Percentiles rank a stretch among this genome's conserved stretches.
Conservation (phyloP, 2,888 invertebrate species). For the Conchocele bisecta region DNA sequence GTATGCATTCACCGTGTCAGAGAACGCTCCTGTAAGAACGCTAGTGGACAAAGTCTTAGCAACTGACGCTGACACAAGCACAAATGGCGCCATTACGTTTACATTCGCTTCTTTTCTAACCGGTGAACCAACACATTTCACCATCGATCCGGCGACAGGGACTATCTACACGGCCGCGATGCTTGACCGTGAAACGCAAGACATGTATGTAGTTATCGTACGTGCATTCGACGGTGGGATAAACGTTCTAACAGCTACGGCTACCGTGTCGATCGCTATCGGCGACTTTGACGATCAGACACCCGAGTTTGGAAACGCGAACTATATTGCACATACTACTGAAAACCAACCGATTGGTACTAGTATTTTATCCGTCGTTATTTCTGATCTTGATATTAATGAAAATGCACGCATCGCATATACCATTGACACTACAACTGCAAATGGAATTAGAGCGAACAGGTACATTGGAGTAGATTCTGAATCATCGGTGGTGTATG, state of each 20-base stretch:
- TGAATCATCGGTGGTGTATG: slow-evolving; percentile 56
- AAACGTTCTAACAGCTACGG: slow-evolving; percentile 59
- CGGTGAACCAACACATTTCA: slow-evolving; percentile 61
- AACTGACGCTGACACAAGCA: slow-evolving; percentile 67
- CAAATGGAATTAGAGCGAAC: slow-evolving; percentile 55
- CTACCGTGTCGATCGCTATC: slow-evolving; percentile 66
- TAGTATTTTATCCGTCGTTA: slow-evolving; percentile 62
- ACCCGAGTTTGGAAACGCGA: slow-evolving; percentile 62
- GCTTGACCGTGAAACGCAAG: slow-evolving; percentile 66
- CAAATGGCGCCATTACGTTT: slow-evolving; percentile 61
- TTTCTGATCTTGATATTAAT: slow-evolving; percentile 68
- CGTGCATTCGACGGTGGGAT: slow-evolving; percentile 68
- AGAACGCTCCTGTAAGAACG: slow-evolving; percentile 65
- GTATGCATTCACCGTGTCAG: slow-evolving; percentile 65
- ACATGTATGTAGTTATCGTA: slow-evolving; percentile 59
- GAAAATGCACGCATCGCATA: slow-evolving; percentile 65
- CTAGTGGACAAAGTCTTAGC: slow-evolving; percentile 63
- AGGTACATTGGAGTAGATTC: slow-evolving; percentile 59
- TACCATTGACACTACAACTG: slow-evolving; percentile 62
- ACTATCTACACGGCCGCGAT: slow-evolving; percentile 46
- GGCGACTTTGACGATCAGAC: slow-evolving; percentile 74
- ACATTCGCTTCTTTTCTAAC: slow-evolving; percentile 54
- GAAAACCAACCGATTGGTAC: slow-evolving; percentile 68
- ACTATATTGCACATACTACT: slow-evolving; percentile 56
- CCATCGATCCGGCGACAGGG: slow-evolving; percentile 55